These are phyloP conservation scores for Scomber scombrus DNA, from an alignment of 2,113 vertebrate species.

Conservation along the genomic window DNA sequence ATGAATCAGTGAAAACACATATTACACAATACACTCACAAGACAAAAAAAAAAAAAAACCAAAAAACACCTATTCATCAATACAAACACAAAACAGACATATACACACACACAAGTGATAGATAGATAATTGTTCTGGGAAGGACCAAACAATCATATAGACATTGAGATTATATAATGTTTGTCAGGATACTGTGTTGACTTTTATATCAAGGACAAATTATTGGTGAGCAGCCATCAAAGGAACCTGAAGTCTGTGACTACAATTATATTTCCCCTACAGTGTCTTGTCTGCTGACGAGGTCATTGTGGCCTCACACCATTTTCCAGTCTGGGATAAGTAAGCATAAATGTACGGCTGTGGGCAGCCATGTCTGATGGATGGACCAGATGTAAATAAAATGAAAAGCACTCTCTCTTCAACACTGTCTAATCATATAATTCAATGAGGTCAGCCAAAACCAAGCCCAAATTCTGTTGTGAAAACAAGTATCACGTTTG, in stretches of 20 bases:
- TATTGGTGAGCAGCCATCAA: slow-evolving; percentile 8
- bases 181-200: slow-evolving; percentile 12
- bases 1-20: too few species aligned
- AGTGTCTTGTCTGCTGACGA: background rate
- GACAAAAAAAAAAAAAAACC: background rate
- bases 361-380: background rate
- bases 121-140: background rate
- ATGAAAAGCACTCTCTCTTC: background rate
- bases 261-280: slow-evolving; percentile 4
- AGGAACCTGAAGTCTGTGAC: background rate
- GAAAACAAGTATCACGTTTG: background rate
- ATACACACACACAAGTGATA: background rate
- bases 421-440: background rate
- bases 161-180: slow-evolving; percentile 18
- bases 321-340: background rate
- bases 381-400: slow-evolving; percentile 44
- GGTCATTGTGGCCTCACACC: background rate
- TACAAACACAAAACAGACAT: background rate
- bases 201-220: slow-evolving; percentile 49
- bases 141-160: slow-evolving; percentile 37
- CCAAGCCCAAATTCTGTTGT: background rate
- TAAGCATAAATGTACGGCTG: background rate
- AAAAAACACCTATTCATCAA: background rate
- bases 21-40: too few species aligned
- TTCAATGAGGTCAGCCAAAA: background rate